These are phyloP conservation scores for Thunnus albacares DNA, from an alignment of 2,797 vertebrate genomes.

Conservation along the genomic window DNA sequence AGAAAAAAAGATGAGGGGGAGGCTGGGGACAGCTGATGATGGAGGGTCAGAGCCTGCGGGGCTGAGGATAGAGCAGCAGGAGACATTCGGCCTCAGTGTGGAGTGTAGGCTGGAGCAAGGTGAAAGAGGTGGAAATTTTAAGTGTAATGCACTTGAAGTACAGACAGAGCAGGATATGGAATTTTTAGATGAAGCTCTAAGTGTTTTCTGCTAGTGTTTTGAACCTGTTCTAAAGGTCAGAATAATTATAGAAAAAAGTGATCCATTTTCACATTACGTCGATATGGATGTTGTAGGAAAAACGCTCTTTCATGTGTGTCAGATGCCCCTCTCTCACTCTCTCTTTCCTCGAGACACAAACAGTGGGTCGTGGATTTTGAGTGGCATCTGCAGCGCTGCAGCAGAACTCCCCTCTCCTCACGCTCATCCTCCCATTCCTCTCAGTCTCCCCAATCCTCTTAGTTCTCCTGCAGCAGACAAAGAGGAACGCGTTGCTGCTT, in stretches of 20 bases:
- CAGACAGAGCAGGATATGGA: background rate
- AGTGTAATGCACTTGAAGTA: constrained; percentile 31
- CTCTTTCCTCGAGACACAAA: constrained; percentile 36
- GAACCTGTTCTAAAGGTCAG: constrained; percentile 34
- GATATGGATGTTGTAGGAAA: background rate
- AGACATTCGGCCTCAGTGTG: constrained; percentile 31
- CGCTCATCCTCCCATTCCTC: constrained; percentile 62
- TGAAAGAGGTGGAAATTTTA: constrained; percentile 39
- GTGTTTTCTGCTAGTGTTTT: constrained; percentile 12
- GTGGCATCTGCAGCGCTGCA: constrained; percentile 58
- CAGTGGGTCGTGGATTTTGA: constrained; percentile 48
- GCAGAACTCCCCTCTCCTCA: constrained; percentile 50
- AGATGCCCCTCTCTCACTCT: constrained; percentile 15
- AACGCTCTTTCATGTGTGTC: constrained; percentile 10
- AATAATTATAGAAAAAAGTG: constrained; percentile 29
- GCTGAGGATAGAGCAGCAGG: constrained; percentile 40
- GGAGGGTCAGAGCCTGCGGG: constrained; percentile 43
- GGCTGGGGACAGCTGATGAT: constrained; percentile 49
- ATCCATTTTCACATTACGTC: constrained; percentile 5
- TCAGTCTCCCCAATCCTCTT: constrained; percentile 75
- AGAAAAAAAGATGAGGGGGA: constrained; percentile 13
- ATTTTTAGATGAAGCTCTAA: constrained; percentile 14
- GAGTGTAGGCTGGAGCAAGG: constrained; percentile 13
- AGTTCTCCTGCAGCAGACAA: constrained; percentile 77
- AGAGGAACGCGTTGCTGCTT: constrained; percentile 74